A percentile compares a stretch with the other conserved stretches of the same genome.
Conservation (phyloP, 2,113 vertebrate species). For the Mormyrus lacerda region DNA sequence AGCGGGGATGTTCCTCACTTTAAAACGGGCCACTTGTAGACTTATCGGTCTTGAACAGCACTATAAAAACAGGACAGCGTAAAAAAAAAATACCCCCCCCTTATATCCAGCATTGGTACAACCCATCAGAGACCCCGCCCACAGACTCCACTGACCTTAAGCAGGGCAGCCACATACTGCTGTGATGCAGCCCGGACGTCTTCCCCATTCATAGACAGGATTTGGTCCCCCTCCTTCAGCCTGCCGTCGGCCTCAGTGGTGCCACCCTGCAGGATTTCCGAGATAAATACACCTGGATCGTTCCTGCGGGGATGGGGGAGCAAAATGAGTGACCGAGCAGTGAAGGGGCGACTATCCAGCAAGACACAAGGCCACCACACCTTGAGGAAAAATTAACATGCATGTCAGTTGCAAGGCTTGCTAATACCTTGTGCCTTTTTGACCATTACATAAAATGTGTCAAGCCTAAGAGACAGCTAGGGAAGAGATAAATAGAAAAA, state of each 20-base stretch:
- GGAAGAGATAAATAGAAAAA: background rate
- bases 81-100: background rate
- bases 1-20: constrained; percentile 72
- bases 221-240: constrained; percentile 88
- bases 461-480: background rate
- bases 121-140: background rate
- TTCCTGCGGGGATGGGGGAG: constrained; percentile 56
- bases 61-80: constrained; percentile 50
- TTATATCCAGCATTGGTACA: background rate
- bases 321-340: background rate
- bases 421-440: background rate
- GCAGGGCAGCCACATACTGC: constrained; percentile 72
- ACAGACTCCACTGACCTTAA: constrained; percentile 65
- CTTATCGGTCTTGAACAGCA: constrained; percentile 71
- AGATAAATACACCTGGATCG: constrained; percentile 90
- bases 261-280: constrained; percentile 83
- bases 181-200: constrained; percentile 80
- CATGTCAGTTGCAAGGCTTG: background rate
- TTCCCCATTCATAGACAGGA: constrained; percentile 83
- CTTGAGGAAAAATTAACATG: background rate
- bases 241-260: constrained; percentile 77
- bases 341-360: background rate
- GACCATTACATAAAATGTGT: background rate
- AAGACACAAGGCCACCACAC: background rate
- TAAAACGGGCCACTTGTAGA: constrained; percentile 87